Evolutionary conservation across 2,797 vertebrate species (phyloP).

Genomic region (Oreochromis grahami): DNA sequence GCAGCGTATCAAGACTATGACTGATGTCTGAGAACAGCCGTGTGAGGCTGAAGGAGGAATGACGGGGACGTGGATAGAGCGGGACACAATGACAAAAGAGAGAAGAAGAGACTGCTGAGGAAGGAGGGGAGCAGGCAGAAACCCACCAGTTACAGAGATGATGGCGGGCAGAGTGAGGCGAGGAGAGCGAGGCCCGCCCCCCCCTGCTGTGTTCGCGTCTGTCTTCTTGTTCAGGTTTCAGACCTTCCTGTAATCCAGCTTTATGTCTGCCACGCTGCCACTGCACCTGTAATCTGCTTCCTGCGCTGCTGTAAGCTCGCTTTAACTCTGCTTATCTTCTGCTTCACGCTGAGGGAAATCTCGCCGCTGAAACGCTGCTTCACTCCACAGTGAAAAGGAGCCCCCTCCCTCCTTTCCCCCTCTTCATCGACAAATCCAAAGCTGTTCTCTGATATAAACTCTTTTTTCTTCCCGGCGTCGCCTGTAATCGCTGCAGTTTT

Average conservation of each 20-base stretch:
- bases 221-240: slow-evolving; percentile 26
- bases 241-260: slow-evolving; percentile 57
- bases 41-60: background rate
- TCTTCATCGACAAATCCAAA: background rate
- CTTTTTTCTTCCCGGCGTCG: background rate
- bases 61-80: background rate
- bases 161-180: background rate
- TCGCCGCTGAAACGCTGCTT: background rate
- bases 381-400: background rate
- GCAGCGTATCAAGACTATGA: background rate
- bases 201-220: background rate
- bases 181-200: background rate
- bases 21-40: background rate
- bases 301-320: slow-evolving; percentile 45
- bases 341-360: background rate
- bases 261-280: slow-evolving; percentile 39
- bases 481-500: background rate
- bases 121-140: rapidly evolving
- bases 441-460: background rate
- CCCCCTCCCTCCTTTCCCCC: background rate
- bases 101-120: background rate
- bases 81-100: background rate
- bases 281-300: slow-evolving; percentile 50
- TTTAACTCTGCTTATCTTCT: slow-evolving; percentile 18
- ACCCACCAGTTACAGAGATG: background rate